Evolutionary conservation across 2,888 invertebrate species (phyloP), one percentile per base, ranked within the genome.

Genomic region (Meganola albula): DNA sequence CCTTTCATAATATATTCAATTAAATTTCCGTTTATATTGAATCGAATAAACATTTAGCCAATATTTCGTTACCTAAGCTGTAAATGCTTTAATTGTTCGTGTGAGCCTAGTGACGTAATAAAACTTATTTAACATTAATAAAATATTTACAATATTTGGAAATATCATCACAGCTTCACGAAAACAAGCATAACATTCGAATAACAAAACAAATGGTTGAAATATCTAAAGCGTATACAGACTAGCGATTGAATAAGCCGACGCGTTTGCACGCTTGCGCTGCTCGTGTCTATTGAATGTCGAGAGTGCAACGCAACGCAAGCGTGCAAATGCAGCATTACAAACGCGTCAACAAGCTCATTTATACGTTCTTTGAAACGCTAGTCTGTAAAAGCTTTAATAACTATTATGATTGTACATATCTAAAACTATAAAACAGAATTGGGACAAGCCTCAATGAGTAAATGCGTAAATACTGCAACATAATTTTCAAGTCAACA

Each of bases 121-220:
- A 71, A 74, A 68, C 78, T 77, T 82, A 80, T 58, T 45, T 51
- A 82, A 80, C 75, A 74, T 74, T 79, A 73, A 74, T 76, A 78
- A 74, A 74, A 73, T 82, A 83, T 83, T 73, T 84, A 85, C 83
- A 84, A 72, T 84, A 82, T 85, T 85, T 85, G 85, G 85, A 69
- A 74, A 77, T 72, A 68, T 82, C 80, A 85, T 85, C 85, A 85
- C 85, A 85, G 85, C 84, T 74, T 80, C 82, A 84, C 83, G 74
- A 83, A 64, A 84, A 84, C 77, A 84, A 84, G 80, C 79, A 72
- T 77, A 84, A 83, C 77, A 75, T 71, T 64, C 61, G 58, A 71
- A 76, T 54, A 83, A 84, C 78, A 82, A 78, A 83, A 82, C 75
- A 72, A 71, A 71, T 58, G 55, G 57, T 60, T 55, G 55, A 41